These are phyloP conservation scores for Pammene aurita DNA, from an alignment of 2,888 invertebrate species.

Conservation along the genomic window DNA sequence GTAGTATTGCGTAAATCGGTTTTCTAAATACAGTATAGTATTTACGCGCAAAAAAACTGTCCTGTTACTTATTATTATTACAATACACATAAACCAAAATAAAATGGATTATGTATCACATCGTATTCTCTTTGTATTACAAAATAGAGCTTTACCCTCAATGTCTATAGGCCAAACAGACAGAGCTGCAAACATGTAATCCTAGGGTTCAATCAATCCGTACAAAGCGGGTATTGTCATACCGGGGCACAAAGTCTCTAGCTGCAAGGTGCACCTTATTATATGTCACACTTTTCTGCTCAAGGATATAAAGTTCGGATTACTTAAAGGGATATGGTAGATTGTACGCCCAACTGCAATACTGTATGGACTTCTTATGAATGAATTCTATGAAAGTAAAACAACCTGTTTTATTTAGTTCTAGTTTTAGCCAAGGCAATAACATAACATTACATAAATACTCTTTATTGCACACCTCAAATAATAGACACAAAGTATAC, in stretches of 20 bases:
- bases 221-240: conserved; percentile 38
- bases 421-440: too few species aligned
- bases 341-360: too few species aligned
- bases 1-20: too few species aligned
- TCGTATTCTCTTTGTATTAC: not conserved
- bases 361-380: too few species aligned
- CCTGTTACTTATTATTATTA: too few species aligned
- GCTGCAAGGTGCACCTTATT: conserved; percentile 41
- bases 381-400: too few species aligned
- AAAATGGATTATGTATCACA: not conserved
- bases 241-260: conserved; percentile 35
- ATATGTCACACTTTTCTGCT: conserved; percentile 36
- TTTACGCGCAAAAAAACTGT: too few species aligned
- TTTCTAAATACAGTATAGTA: too few species aligned
- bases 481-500: too few species aligned
- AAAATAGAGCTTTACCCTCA: not conserved
- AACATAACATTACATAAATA: too few species aligned
- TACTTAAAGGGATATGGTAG: not conserved
- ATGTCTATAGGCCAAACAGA: conserved; percentile 9
- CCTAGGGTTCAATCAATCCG: conserved; percentile 32
- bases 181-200: conserved; percentile 18
- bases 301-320: not conserved
- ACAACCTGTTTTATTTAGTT: too few species aligned
- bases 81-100: not conserved
- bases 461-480: too few species aligned